phyloP scores from a whole-genome alignment of 2,888 invertebrate genomes.

The Ferrisia virgata region DNA sequence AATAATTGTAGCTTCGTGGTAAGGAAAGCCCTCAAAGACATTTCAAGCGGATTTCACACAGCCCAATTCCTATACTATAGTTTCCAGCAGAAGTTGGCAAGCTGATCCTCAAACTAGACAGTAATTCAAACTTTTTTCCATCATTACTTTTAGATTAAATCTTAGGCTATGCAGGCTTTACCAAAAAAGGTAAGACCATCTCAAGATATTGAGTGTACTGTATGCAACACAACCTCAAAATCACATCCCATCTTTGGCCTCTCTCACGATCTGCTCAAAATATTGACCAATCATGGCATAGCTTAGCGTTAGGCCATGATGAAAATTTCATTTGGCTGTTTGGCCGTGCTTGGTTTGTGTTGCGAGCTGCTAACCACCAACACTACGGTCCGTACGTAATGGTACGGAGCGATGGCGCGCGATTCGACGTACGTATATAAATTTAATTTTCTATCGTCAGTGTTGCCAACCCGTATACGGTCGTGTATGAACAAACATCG shows the following conservation, averaged over 20 bases:
- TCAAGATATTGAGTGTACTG: too few species aligned
- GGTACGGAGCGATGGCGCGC: neutral
- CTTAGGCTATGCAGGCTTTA: too few species aligned
- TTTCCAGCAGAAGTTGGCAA: too few species aligned
- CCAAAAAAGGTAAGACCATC: too few species aligned
- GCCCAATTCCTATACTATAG: too few species aligned
- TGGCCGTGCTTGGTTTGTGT: neutral
- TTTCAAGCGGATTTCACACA: too few species aligned
- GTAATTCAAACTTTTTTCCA: too few species aligned
- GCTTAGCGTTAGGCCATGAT: neutral
- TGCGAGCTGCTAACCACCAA: neutral
- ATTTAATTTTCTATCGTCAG: slow-evolving; percentile 28
- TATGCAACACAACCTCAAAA: neutral
- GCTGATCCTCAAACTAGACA: too few species aligned
- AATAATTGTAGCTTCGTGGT: too few species aligned
- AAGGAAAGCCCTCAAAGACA: too few species aligned
- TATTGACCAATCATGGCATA: neutral
- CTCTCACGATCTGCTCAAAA: neutral
- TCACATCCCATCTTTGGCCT: neutral
- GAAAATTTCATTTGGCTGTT: neutral
- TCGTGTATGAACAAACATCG: slow-evolving; percentile 39
- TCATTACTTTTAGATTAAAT: too few species aligned
- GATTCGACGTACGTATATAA: neutral
- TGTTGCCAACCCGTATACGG: slow-evolving; percentile 40
- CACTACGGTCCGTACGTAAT: neutral